Evolutionary conservation across 2,888 invertebrate genomes (phyloP).

Genomic region (Galerucella calmariensis): DNA sequence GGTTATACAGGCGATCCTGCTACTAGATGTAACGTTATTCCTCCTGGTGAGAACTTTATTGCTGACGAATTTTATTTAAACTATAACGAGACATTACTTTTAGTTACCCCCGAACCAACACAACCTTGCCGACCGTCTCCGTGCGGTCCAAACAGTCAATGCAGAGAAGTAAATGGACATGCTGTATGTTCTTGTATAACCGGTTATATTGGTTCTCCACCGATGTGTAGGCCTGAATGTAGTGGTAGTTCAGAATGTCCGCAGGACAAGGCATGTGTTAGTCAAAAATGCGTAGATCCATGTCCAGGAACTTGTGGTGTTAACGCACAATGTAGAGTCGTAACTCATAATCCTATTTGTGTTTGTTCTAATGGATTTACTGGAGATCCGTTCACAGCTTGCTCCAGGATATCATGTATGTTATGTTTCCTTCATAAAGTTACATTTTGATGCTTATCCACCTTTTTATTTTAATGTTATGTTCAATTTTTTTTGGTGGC

Average conservation of each 20-base stretch:
- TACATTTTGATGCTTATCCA: slow-evolving; percentile 6
- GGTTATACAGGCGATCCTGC: slow-evolving; percentile 74
- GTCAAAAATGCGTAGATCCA: slow-evolving; percentile 75
- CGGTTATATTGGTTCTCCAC: slow-evolving; percentile 74
- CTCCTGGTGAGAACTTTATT: slow-evolving; percentile 58
- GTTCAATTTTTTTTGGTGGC: slow-evolving; percentile 5
- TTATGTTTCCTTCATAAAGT: slow-evolving; percentile 29
- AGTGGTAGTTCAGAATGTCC: slow-evolving; percentile 75
- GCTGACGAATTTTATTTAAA: not conserved
- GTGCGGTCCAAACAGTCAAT: slow-evolving; percentile 75
- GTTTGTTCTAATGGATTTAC: slow-evolving; percentile 72
- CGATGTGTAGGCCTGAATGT: slow-evolving; percentile 75
- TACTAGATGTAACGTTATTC: slow-evolving; percentile 62
- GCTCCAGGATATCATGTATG: slow-evolving; percentile 61
- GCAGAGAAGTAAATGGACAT: slow-evolving; percentile 71
- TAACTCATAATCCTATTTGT: slow-evolving; percentile 77
- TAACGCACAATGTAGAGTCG: slow-evolving; percentile 74
- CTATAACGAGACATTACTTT: not conserved
- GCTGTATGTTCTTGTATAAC: slow-evolving; percentile 73
- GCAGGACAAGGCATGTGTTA: slow-evolving; percentile 71
- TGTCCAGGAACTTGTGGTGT: slow-evolving; percentile 74
- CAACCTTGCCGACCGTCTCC: slow-evolving; percentile 73
- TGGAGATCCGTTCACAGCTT: slow-evolving; percentile 74
- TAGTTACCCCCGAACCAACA: slow-evolving; percentile 55
- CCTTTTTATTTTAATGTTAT: not conserved